Evolutionary conservation across 2,888 invertebrate genomes (phyloP).

Genomic region (Bellardia pandia): DNA sequence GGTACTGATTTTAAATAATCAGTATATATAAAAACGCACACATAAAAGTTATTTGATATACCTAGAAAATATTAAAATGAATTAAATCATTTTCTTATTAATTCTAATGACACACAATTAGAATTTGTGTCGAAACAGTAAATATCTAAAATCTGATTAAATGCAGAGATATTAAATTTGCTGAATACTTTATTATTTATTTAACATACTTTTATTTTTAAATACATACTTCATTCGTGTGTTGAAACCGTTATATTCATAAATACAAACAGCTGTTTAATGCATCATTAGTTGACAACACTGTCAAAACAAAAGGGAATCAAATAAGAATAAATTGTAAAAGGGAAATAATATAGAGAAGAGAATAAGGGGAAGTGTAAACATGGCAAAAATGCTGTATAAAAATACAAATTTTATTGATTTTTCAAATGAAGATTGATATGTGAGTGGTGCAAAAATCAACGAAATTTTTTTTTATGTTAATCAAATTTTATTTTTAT

Average conservation of each 20-base stretch:
- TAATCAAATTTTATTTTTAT: not conserved
- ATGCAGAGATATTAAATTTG: too few species aligned
- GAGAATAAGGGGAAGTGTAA: constrained; percentile 31
- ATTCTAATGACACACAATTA: too few species aligned
- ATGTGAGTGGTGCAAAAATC: constrained; percentile 15
- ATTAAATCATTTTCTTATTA: too few species aligned
- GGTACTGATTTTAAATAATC: not conserved
- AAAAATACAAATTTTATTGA: constrained; percentile 67
- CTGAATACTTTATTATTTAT: too few species aligned
- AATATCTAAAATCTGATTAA: too few species aligned
- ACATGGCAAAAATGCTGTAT: constrained; percentile 57
- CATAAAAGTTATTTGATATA: too few species aligned
- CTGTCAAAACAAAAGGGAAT: constrained; percentile 33
- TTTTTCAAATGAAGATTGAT: constrained; percentile 58
- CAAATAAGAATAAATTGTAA: constrained; percentile 33
- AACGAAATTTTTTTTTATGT: not conserved
- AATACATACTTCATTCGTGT: not conserved
- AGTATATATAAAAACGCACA: not conserved
- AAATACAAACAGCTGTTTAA: not conserved
- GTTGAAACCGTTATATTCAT: not conserved
- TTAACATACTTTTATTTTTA: not conserved
- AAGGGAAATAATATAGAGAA: not conserved
- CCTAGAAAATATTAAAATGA: too few species aligned
- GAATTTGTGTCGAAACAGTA: too few species aligned
- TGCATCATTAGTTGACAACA: constrained; percentile 15